phyloP scores from a whole-genome alignment of 2,888 invertebrate species.

The Lydus trimaculatus region DNA sequence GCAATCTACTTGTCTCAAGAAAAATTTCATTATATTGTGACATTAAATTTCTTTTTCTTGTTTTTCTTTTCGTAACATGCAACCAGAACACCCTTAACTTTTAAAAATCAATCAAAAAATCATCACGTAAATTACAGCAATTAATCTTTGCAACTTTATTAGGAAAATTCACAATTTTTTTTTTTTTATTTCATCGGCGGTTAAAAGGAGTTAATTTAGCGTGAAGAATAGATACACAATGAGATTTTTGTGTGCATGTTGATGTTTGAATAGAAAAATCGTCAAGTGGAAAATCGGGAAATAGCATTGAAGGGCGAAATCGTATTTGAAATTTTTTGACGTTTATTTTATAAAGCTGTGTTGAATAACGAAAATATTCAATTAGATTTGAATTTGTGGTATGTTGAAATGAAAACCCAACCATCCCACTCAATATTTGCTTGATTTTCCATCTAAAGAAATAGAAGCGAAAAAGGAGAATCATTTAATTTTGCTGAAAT shows the following conservation, averaged over 20 bases:
- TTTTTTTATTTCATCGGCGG: background rate
- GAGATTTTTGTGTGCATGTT: background rate
- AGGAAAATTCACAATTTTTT: background rate
- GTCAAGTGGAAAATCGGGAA: constrained; percentile 4
- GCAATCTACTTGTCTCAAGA: background rate
- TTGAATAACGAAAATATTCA: constrained; percentile 8
- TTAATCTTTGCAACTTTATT: constrained; percentile 5
- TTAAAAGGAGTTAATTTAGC: background rate
- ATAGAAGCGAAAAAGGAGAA: background rate
- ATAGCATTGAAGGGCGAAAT: background rate
- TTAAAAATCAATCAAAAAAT: background rate
- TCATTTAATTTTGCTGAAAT: background rate
- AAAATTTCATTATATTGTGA: background rate
- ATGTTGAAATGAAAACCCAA: background rate
- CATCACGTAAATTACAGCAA: constrained; percentile 1
- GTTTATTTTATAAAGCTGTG: background rate
- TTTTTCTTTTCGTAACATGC: background rate
- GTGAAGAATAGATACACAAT: background rate
- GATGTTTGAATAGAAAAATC: background rate
- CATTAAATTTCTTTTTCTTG: background rate
- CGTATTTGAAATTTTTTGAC: constrained; percentile 1
- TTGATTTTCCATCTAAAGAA: background rate
- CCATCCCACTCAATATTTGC: background rate
- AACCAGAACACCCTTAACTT: background rate
- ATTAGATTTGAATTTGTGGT: constrained; percentile 5